Percentiles rank a stretch among this genome's conserved stretches.
These are phyloP conservation scores for Telmatherina bonti DNA, from an alignment of 2,797 vertebrate genomes.

Conservation along the genomic window DNA sequence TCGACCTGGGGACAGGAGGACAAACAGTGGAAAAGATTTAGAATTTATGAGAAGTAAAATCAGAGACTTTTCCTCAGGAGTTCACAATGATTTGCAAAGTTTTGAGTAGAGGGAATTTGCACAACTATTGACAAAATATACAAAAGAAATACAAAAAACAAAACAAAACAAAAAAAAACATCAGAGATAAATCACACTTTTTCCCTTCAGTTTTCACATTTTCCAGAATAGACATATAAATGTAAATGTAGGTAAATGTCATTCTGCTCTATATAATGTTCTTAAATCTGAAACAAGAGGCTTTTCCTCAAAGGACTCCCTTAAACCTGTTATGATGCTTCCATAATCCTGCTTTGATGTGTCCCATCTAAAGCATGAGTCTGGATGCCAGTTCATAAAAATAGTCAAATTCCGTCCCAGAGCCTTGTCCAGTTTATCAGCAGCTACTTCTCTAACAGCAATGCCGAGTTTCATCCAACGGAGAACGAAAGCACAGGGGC, in stretches of 20 bases:
- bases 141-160: not conserved
- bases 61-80: slow-evolving; percentile 2
- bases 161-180: too few relatives aligned
- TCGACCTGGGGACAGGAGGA: slow-evolving; percentile 72
- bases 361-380: not conserved
- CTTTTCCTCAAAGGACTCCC: not conserved
- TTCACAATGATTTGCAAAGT: not conserved
- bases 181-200: not conserved
- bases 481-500: not conserved
- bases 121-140: not conserved
- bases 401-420: slow-evolving; percentile 1
- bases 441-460: not conserved
- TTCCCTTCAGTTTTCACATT: not conserved
- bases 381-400: not conserved
- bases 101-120: not conserved
- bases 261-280: not conserved
- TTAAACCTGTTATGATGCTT: not conserved
- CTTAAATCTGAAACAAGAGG: not conserved
- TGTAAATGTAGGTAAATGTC: not conserved
- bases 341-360: not conserved
- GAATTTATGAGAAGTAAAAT: slow-evolving; percentile 4
- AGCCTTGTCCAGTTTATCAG: not conserved
- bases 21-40: slow-evolving; percentile 29
- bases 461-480: not conserved
- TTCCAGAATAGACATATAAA: not conserved